Evolutionary conservation across 2,113 vertebrate genomes (phyloP), one percentile per base, ranked within the genome.

Genomic region (Hydropotes inermis): DNA sequence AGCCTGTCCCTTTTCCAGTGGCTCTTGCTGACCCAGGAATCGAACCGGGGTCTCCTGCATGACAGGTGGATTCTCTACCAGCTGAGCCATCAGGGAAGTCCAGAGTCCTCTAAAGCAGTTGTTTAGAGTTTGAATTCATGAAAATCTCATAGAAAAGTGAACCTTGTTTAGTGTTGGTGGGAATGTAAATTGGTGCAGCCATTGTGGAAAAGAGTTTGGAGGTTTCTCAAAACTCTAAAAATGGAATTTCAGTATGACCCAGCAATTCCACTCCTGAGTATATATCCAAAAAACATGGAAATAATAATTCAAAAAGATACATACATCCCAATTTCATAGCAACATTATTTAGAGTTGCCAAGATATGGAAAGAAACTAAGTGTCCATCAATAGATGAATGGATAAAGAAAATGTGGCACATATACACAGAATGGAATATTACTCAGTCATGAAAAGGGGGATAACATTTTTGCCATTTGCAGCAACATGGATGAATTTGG

Each of bases 141-240:
- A 60, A 91, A 95, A 50, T 89, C 84, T 85, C 21, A n/a, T 3
- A 33, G 11, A 89, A 83, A 83, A 36, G 11, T 12, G 52, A 83
- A 36, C 1, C 33, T 78, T 83, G 52, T 54, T 55, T 12, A 83
- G 21, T 83, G 21, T 39, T 83, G 33, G 13, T 83, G 81, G 33
- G n/a, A 83, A 36, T 83, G 52, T 83, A 83, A 83, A 55, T 36
- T 39, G 21, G 21, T n/a, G 7, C 21, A 83, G 81, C 21, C 52
- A 83, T 13, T 36, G 81, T 83, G 33, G 81, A 83, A 83, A 55
- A 83, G 13, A 36, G 19, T 55, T n/a, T 55, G 81, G n/a, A 55
- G n/a, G 21, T 55, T 55, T 83, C 81, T 55, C 50, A 36, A 83
- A 83, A 55, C n/a, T 54, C 81, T 39, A 36, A 83, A 83, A 83